Evolutionary conservation across 2,888 invertebrate genomes (phyloP).

Genomic region (Eupithecia abbreviata): DNA sequence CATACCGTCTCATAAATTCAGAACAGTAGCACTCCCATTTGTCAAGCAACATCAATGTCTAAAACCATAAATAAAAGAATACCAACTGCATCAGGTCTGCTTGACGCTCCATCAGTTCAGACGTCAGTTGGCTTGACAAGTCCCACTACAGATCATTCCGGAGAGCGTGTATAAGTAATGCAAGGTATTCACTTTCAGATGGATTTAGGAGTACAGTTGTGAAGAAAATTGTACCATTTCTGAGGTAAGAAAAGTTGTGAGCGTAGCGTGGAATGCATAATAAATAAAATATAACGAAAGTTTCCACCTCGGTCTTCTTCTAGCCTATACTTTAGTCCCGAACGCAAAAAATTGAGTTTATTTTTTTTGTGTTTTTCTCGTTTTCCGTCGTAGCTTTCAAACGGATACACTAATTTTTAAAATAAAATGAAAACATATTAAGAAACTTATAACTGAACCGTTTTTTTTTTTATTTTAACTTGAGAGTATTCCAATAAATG

Average conservation of each 20-base stretch:
- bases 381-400: background rate
- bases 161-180: background rate
- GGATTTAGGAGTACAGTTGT: background rate
- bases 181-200: conserved; percentile 6
- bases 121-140: conserved; percentile 4
- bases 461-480: background rate
- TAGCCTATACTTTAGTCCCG: too few species aligned
- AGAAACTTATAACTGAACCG: background rate
- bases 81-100: conserved; percentile 6
- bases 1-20: background rate
- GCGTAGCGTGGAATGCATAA: background rate
- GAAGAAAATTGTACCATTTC: background rate
- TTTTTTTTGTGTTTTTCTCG: background rate
- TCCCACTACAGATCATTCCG: background rate
- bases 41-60: background rate
- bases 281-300: background rate
- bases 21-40: background rate
- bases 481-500: background rate
- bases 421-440: background rate
- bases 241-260: background rate
- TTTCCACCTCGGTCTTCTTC: background rate
- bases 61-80: background rate
- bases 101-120: conserved; percentile 6
- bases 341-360: background rate
- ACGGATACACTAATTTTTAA: background rate